Base-by-base conservation (phyloP, 2,888 invertebrate genomes). In the Willowsia nigromaculata region DNA sequence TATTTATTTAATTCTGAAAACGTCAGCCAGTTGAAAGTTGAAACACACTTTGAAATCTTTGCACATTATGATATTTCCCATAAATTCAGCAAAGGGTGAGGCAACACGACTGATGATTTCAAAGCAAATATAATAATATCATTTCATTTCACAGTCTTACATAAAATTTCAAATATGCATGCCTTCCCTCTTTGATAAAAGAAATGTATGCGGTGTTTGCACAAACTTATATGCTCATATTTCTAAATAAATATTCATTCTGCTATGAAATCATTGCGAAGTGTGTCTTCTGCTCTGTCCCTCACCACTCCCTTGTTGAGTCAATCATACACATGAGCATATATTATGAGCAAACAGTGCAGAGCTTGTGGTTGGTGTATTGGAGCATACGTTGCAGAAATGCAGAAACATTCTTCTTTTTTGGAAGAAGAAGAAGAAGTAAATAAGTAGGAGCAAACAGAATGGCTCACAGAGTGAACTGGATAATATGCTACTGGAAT, bases 1-100 rank as follows among this genome's bases (percentile, higher is more conserved):
- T 40, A 43, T 81, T 84, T 56, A 74, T 84, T 84, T 84, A 74
- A 74, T 84, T 84, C 74, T 18, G 22, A 74, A 74, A 71, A 53
- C 37, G 40, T 71, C 53, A 62, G 50, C 40, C 68, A 50, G 47
- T 43, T 62, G 40, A 82, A 65, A 50, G 47, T 43, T 62, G 40
- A 82, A 65, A 50, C 83, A 56, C 33, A 62, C 37, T 81, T 62
- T 37, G 62, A 81, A 81, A 81, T 81, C 81, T 62, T 37, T 81
- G 43, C 62, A 62, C 43, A 62, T 81, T 81, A 40, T 62, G 9
- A 25, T 65, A 33, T n/a, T 62, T 40, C 22, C 65, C 30, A 83
- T 68, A 83, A 50, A 50, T 50, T 68, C 68, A 13, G 33, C 22
- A 43, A 22, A 53, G 53, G 18, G n/a, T 13, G n/a, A 62, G 62